Percentiles rank a stretch among this genome's conserved stretches.
phyloP scores from a whole-genome alignment of 1,140 invertebrate genomes.

The Drosophila sp. region DNA sequence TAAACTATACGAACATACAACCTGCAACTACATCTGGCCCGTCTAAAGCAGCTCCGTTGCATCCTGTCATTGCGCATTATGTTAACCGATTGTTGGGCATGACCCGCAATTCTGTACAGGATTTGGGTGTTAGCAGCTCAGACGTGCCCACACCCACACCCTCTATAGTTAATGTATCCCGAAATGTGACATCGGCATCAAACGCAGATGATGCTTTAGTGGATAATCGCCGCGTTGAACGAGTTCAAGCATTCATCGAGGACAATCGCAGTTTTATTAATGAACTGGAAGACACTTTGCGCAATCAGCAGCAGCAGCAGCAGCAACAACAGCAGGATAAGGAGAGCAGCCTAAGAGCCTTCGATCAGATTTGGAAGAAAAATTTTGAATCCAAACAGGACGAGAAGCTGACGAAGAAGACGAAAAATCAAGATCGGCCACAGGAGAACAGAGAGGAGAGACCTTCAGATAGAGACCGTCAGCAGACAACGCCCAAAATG shows the following conservation, averaged over 20 bases:
- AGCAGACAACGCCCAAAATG: not conserved
- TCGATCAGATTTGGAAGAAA: conserved; percentile 65
- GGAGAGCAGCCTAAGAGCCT: conserved; percentile 30
- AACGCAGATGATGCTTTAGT: not conserved
- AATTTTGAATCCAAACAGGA: conserved; percentile 31
- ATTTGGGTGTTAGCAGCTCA: conserved; percentile 57
- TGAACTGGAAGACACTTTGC: conserved; percentile 70
- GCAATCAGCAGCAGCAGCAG: conserved; percentile 40
- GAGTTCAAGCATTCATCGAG: conserved; percentile 64
- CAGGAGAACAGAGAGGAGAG: not conserved
- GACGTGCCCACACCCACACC: conserved; percentile 62
- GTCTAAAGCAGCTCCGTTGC: conserved; percentile 17
- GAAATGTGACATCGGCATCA: conserved; percentile 33
- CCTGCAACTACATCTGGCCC: not conserved
- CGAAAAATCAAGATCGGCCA: not conserved
- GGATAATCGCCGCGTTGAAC: conserved; percentile 42
- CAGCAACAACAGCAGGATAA: conserved; percentile 29
- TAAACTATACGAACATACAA: conserved; percentile 46
- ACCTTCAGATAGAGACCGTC: not conserved
- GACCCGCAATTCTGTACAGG: conserved; percentile 50
- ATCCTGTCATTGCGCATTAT: conserved; percentile 72
- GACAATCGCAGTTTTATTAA: conserved; percentile 75
- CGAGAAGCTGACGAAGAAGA: not conserved
- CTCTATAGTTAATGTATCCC: conserved; percentile 63
- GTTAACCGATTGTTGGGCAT: conserved; percentile 73